Evolutionary conservation across 2,797 vertebrate species (phyloP), one percentile per base, ranked within the genome.

Genomic region (Amazonetta brasiliensis): DNA sequence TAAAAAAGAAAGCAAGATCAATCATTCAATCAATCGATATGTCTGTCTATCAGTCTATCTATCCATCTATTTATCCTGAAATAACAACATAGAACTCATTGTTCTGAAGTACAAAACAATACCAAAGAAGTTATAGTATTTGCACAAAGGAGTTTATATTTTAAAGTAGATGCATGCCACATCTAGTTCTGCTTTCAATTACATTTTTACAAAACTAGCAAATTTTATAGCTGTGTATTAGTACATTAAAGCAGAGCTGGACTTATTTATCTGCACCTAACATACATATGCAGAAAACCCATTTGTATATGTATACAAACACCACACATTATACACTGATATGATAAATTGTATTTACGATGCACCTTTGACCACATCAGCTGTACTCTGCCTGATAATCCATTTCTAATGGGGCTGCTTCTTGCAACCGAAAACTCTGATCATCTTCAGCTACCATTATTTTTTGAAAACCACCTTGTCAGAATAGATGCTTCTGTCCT

Each of bases 291-390:
- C 73, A 76, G 74, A 39, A 46, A 87, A 46, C 7, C 6, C 46
- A 26, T 13, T 83, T 62, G 43, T 84, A 39, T 17, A 85, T 62
- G n/a, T 86, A 46, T 12, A 71, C 0, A 5, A 79, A 67, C 35
- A 37, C 44, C 72, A 22, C 5, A 50, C 19, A 59, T 33, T 39
- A 52, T 35, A 22, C 12, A 66, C 9, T 69, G 50, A 26, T 55
- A 77, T 77, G 84, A 91, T 37, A 78, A 66, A 92, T 84, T 44
- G 22, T 43, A 41, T 92, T 90, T 93, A 92, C 2, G 30, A 60
- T 60, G 66, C 66, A 92, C 28, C 72, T 89, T 92, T 95, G 88
- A 87, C 72, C 48, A 87, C 81, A 39, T 94, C 95, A 95, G 68
- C 75, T 85, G 81, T n/a, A 63, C 62, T 69, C 58, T 39, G 68